phyloP scores from a whole-genome alignment of 2,888 invertebrate genomes.

The Polydrusus pterygomalis region DNA sequence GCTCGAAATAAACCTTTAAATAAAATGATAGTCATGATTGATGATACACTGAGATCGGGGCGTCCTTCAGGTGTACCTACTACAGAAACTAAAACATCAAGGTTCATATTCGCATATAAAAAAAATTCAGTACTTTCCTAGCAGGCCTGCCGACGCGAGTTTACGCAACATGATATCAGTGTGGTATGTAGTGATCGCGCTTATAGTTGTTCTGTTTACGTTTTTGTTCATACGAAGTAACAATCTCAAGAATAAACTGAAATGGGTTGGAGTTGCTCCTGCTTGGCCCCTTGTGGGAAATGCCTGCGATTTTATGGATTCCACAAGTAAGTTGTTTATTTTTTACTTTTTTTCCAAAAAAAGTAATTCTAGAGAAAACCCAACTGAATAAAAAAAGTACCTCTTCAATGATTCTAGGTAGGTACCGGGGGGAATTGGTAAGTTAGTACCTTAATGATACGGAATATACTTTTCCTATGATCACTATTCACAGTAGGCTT shows the following conservation, averaged over 20 bases:
- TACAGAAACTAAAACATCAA: not conserved
- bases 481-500: no score
- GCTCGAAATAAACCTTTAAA: not conserved
- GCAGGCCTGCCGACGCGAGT: not conserved
- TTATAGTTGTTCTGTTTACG: slow-evolving; percentile 19
- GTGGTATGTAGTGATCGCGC: not conserved
- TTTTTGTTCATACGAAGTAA: slow-evolving; percentile 5
- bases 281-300: slow-evolving; percentile 56
- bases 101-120: slow-evolving; percentile 16
- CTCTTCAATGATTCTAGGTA: no score
- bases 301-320: slow-evolving; percentile 54
- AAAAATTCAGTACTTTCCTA: slow-evolving; percentile 62
- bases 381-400: no score
- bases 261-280: slow-evolving; percentile 55
- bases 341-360: no score
- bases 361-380: no score
- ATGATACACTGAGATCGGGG: not conserved
- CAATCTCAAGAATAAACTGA: slow-evolving; percentile 46
- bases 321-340: slow-evolving; percentile 54
- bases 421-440: no score
- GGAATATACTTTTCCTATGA: no score
- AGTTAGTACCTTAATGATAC: no score
- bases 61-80: slow-evolving; percentile 6
- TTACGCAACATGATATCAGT: slow-evolving; percentile 12
- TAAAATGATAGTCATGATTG: not conserved